Conservation (phyloP, 53 echinoderm and acorn worm species). For the Antedon mediterranea region DNA sequence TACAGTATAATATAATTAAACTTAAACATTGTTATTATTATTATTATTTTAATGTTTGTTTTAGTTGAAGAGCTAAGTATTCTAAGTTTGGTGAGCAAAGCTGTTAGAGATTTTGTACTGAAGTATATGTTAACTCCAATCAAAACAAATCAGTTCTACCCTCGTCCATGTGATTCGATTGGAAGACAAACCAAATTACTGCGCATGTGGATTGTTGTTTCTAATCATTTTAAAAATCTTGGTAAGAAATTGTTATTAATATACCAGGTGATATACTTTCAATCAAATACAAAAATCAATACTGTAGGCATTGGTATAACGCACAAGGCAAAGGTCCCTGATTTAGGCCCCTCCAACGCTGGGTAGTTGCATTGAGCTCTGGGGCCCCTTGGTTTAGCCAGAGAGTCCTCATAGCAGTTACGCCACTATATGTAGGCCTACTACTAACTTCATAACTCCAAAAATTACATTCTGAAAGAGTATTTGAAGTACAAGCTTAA, state of each 20-base stretch:
- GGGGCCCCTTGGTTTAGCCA: no score
- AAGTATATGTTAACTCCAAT: constrained; percentile 14
- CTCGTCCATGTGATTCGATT: not conserved
- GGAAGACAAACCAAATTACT: not conserved
- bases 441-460: no score
- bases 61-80: constrained; percentile 29
- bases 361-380: no score
- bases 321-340: no score
- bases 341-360: no score
- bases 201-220: not conserved
- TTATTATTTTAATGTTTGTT: not conserved
- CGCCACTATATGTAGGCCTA: no score
- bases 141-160: constrained; percentile 11
- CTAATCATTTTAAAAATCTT: not conserved
- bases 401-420: no score
- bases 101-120: constrained; percentile 13
- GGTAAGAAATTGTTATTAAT: not conserved
- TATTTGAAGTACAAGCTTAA: constrained; percentile 2
- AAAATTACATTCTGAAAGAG: not conserved
- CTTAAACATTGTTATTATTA: no score
- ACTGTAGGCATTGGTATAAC: no score
- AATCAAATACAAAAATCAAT: no score
- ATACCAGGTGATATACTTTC: no score
- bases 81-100: constrained; percentile 22
- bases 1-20: no score